These are phyloP conservation scores for Mactra quadrangularis DNA, from an alignment of 1,140 invertebrate genomes.

Conservation along the genomic window DNA sequence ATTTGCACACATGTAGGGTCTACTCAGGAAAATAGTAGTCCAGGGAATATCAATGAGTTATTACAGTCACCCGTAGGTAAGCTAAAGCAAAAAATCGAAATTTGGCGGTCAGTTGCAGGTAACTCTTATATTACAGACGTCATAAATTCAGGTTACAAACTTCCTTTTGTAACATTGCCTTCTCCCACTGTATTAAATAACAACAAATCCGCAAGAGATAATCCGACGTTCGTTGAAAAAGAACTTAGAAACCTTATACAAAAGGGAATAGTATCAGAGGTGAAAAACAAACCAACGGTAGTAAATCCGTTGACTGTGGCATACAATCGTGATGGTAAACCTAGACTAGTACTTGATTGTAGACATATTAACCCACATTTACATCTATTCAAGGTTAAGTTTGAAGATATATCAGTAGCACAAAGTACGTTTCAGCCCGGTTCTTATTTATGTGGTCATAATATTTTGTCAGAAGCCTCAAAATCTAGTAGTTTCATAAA, in stretches of 20 bases:
- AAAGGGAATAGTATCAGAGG: background rate
- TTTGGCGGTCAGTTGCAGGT: background rate
- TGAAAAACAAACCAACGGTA: background rate
- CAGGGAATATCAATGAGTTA: background rate
- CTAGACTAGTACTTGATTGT: constrained; percentile 6
- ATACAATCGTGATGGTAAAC: constrained; percentile 5
- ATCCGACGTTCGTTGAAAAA: constrained; percentile 13
- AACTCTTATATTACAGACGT: constrained; percentile 2
- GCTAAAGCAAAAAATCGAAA: background rate
- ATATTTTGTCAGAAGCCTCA: background rate
- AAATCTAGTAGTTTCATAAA: background rate
- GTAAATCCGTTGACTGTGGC: constrained; percentile 25
- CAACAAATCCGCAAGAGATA: constrained; percentile 16
- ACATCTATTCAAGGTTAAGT: constrained; percentile 41
- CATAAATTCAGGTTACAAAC: constrained; percentile 3
- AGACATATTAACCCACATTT: constrained; percentile 20
- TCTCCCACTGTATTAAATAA: background rate
- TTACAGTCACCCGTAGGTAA: background rate
- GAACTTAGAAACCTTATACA: constrained; percentile 3
- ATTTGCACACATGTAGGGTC: background rate
- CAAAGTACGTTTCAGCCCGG: constrained; percentile 5
- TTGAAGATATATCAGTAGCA: constrained; percentile 46
- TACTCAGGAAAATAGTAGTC: background rate
- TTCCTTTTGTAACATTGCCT: background rate
- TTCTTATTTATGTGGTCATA: constrained; percentile 12